Conservation (phyloP, 2,113 vertebrate genomes). For the Sinosuthora webbiana region DNA sequence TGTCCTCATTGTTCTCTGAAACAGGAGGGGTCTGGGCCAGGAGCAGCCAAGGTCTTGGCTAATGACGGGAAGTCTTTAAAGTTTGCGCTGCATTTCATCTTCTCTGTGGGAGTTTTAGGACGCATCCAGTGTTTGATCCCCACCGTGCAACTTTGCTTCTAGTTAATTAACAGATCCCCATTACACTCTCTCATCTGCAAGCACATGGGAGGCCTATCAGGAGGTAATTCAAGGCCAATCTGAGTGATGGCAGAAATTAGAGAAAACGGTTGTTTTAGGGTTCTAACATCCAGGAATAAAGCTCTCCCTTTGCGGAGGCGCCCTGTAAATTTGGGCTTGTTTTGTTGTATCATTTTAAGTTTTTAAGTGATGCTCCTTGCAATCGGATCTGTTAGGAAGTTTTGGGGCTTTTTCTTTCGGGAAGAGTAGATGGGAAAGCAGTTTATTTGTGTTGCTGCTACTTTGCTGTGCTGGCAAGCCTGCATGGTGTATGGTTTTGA, state of each 20-base stretch:
- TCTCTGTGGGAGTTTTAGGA: constrained; percentile 91
- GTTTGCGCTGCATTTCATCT: constrained; percentile 96
- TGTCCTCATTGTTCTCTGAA: constrained; percentile 86
- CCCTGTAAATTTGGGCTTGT: constrained; percentile 53
- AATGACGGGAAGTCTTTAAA: constrained; percentile 99
- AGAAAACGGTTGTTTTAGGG: constrained; percentile 78
- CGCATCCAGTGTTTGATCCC: constrained; percentile 94
- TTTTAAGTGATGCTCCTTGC: not conserved
- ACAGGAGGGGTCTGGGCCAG: constrained; percentile 86
- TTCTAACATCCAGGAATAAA: constrained; percentile 74
- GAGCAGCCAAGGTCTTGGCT: constrained; percentile 92
- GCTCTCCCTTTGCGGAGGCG: constrained; percentile 57
- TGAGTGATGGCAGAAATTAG: constrained; percentile 82
- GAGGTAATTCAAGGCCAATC: constrained; percentile 85
- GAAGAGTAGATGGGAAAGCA: not conserved
- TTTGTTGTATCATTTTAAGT: constrained; percentile 6
- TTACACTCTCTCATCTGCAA: constrained; percentile 86
- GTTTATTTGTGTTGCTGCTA: not conserved
- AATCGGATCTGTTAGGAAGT: not conserved
- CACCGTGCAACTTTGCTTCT: constrained; percentile 87
- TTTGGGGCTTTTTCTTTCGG: not conserved
- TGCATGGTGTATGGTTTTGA: constrained; percentile 32
- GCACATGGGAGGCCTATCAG: constrained; percentile 82
- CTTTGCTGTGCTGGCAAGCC: not conserved
- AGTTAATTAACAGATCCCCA: constrained; percentile 94